Percentiles rank a stretch among this genome's conserved stretches.
Conservation (phyloP, 2,113 vertebrate species). For the Gobius niger region DNA sequence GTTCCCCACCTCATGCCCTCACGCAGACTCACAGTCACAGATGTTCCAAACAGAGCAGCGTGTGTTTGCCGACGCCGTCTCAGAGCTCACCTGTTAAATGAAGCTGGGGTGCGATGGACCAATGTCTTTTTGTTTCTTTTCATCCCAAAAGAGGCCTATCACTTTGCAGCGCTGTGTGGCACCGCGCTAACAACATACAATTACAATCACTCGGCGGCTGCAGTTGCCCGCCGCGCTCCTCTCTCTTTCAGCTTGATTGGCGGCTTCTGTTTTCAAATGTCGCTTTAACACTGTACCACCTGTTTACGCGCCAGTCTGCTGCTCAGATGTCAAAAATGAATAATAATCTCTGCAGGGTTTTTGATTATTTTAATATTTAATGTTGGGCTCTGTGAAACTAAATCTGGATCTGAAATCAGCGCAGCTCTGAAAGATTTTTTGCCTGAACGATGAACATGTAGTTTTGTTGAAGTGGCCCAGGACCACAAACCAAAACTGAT, state of each 20-base stretch:
- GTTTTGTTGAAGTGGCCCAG: too few species aligned
- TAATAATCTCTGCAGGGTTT: background rate
- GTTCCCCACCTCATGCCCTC: background rate
- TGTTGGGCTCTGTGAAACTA: too few species aligned
- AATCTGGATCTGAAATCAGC: too few species aligned
- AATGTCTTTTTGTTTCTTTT: too few species aligned
- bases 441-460: too few species aligned
- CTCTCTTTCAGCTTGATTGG: background rate
- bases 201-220: slow-evolving; percentile 2
- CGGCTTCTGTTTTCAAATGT: background rate
- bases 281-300: background rate
- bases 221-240: background rate
- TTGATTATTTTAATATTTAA: too few species aligned
- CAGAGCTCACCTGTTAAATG: background rate
- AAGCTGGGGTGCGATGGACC: too few species aligned
- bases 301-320: background rate
- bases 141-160: background rate
- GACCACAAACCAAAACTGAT: background rate
- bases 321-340: background rate
- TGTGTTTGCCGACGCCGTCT: background rate
- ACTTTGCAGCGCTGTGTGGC: background rate
- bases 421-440: too few species aligned
- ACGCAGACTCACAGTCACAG: background rate
- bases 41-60: background rate
- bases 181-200: slow-evolving; percentile 4